Percentiles rank a stretch among this genome's conserved stretches.
Conservation (phyloP, 1,140 invertebrate genomes). For the Pseudoatta argentina region DNA sequence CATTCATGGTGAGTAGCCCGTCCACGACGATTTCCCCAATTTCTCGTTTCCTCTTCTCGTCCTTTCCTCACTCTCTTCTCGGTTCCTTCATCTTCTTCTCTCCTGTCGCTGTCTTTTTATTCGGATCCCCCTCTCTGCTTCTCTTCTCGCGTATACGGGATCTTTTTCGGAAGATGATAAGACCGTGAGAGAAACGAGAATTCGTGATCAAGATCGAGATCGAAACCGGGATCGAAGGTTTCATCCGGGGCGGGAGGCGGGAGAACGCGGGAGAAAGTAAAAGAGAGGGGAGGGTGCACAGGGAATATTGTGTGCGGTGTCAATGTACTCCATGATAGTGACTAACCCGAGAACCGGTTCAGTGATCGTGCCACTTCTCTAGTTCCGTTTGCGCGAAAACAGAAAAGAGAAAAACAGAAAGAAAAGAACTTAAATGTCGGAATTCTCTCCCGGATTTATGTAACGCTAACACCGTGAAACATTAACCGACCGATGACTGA, state of each 20-base stretch:
- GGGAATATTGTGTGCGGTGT: slow-evolving; percentile 46
- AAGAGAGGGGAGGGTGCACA: slow-evolving; percentile 42
- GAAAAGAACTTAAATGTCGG: background rate
- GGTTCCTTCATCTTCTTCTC: background rate
- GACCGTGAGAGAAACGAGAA: slow-evolving; percentile 29
- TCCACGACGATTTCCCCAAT: slow-evolving; percentile 58
- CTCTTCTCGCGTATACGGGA: background rate
- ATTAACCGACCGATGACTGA: background rate
- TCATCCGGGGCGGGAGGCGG: slow-evolving; percentile 15
- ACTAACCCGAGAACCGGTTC: slow-evolving; percentile 50
- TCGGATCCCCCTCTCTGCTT: background rate
- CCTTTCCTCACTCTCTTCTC: slow-evolving; percentile 4
- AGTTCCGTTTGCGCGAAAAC: slow-evolving; percentile 38
- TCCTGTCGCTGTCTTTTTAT: background rate
- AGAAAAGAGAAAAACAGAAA: background rate
- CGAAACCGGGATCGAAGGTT: slow-evolving; percentile 36
- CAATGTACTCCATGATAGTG: slow-evolving; percentile 56
- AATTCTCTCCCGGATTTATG: slow-evolving; percentile 16
- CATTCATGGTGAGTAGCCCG: slow-evolving; percentile 86
- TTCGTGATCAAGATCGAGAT: slow-evolving; percentile 24
- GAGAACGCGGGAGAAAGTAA: slow-evolving; percentile 65
- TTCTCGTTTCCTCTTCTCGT: slow-evolving; percentile 11
- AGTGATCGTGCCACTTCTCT: slow-evolving; percentile 48
- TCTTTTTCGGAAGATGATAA: slow-evolving; percentile 12
- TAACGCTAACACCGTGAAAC: slow-evolving; percentile 2